Evolutionary conservation across 2,888 invertebrate genomes (phyloP).

Genomic region (Trichacis sp.): DNA sequence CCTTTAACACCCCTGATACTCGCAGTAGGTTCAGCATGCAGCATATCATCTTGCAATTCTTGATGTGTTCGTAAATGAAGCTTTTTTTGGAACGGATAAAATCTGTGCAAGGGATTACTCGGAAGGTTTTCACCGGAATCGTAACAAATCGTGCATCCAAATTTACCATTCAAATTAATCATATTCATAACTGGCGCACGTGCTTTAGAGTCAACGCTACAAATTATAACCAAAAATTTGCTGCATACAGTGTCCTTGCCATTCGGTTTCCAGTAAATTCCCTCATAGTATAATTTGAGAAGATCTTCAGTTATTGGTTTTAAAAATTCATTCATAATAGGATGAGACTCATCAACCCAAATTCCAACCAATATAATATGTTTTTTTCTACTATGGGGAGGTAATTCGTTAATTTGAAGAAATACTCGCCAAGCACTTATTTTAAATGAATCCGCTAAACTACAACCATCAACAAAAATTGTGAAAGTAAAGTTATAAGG

Average conservation of each 20-base stretch:
- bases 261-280: not conserved
- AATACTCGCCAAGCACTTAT: constrained; percentile 1
- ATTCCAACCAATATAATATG: constrained; percentile 3
- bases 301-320: not conserved
- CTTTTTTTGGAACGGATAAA: not conserved
- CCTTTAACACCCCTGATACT: not conserved
- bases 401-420: constrained; percentile 3
- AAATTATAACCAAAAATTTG: not conserved
- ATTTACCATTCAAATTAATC: constrained; percentile 7
- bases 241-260: not conserved
- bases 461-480: not conserved
- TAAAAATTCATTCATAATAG: constrained; percentile 4
- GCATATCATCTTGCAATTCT: not conserved
- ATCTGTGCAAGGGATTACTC: not conserved
- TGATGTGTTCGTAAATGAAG: not conserved
- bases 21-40: not conserved
- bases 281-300: not conserved
- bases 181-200: constrained; percentile 12
- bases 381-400: not conserved
- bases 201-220: constrained; percentile 14
- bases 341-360: not conserved
- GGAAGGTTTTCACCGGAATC: not conserved
- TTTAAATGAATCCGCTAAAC: not conserved
- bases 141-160: constrained; percentile 12
- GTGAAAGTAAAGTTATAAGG: too few species aligned